phyloP scores from a whole-genome alignment of 2,113 vertebrate species.

The Amphiprion percula region DNA sequence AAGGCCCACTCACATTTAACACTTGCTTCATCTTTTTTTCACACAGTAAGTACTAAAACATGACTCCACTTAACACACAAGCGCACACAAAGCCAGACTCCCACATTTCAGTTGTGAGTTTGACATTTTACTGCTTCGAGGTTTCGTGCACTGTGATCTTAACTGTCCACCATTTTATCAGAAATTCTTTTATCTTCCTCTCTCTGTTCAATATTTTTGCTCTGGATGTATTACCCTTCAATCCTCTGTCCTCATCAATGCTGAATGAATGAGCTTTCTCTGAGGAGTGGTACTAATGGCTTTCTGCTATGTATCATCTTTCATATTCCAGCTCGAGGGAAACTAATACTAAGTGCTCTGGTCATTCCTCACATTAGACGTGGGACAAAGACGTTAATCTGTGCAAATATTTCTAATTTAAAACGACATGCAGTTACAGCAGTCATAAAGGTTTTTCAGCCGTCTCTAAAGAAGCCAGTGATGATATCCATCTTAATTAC shows the following conservation, averaged over 20 bases:
- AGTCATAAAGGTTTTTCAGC: not conserved
- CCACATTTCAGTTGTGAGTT: slow-evolving; percentile 25
- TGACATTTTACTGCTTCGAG: slow-evolving; percentile 20
- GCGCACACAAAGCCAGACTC: slow-evolving; percentile 2
- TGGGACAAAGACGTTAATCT: slow-evolving; percentile 12
- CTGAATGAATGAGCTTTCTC: slow-evolving; percentile 50
- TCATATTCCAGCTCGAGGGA: slow-evolving; percentile 40
- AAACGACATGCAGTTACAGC: not conserved
- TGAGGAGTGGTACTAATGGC: slow-evolving; percentile 46
- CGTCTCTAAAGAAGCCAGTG: slow-evolving; percentile 1
- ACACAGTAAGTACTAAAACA: slow-evolving; percentile 39
- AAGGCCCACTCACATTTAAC: slow-evolving; percentile 52
- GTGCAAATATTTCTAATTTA: not conserved
- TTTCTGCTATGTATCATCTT: slow-evolving; percentile 52
- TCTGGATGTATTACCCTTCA: slow-evolving; percentile 21
- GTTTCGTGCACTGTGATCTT: slow-evolving; percentile 13
- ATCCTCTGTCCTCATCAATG: slow-evolving; percentile 40
- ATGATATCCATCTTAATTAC: not conserved
- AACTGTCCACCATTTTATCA: slow-evolving; percentile 11
- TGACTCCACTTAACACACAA: slow-evolving; percentile 6
- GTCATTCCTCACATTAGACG: slow-evolving; percentile 27
- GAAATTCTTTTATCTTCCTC: slow-evolving; percentile 25
- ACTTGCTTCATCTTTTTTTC: slow-evolving; percentile 44
- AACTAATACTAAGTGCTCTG: slow-evolving; percentile 24
- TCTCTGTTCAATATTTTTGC: slow-evolving; percentile 29